A percentile compares a stretch with the other conserved stretches of the same genome.
Evolutionary conservation across 2,797 vertebrate species (phyloP).

Genomic region (Acanthornis magna): DNA sequence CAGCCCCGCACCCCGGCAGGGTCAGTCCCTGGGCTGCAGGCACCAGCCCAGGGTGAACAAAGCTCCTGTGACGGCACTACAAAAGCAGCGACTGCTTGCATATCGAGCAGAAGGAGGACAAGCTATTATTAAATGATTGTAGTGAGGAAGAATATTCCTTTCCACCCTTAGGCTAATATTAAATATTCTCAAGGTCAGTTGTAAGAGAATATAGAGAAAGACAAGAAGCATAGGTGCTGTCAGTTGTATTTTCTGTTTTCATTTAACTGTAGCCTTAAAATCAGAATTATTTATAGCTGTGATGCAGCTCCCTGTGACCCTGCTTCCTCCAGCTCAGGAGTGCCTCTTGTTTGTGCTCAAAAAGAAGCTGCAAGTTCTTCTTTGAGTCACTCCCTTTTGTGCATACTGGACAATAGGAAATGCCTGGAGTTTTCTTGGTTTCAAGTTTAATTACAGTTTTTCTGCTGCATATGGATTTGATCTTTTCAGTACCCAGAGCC

Average conservation of each 20-base stretch:
- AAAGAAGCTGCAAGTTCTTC: background rate
- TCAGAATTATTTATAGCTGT: conserved; percentile 32
- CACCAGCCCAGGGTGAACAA: background rate
- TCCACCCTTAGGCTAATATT: conserved; percentile 44
- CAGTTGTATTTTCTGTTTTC: conserved; percentile 50
- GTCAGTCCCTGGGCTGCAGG: background rate
- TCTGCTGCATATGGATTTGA: conserved; percentile 4
- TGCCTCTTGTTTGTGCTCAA: background rate
- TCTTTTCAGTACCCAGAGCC: background rate
- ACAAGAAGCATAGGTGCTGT: conserved; percentile 49
- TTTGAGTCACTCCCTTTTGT: background rate
- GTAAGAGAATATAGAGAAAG: conserved; percentile 39
- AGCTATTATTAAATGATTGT: conserved; percentile 25
- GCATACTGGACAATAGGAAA: background rate
- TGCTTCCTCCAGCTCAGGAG: background rate
- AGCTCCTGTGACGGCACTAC: background rate
- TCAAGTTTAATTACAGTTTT: conserved; percentile 31
- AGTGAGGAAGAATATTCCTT: conserved; percentile 1
- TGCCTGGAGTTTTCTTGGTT: background rate
- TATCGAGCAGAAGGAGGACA: conserved; percentile 9
- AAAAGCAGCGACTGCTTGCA: conserved; percentile 7
- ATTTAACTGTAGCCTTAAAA: conserved; percentile 40
- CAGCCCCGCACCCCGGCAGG: background rate
- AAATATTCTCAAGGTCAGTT: conserved; percentile 59
- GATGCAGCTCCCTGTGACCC: conserved; percentile 17